These are phyloP conservation scores for Epinephelus moara DNA, from an alignment of 2,113 vertebrate genomes.

Conservation along the genomic window DNA sequence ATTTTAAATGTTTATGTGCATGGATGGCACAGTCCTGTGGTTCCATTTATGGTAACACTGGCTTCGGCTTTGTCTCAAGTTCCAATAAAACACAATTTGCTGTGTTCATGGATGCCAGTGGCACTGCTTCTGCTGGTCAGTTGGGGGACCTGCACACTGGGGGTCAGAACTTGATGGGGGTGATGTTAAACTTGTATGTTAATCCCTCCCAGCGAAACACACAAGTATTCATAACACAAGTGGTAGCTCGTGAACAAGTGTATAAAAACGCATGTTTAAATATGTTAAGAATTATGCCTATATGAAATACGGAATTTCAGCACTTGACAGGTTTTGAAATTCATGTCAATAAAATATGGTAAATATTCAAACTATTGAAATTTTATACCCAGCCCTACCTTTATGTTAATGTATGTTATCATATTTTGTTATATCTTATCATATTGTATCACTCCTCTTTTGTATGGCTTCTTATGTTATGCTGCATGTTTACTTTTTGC, in stretches of 20 bases:
- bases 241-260: too few relatives aligned
- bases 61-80: neutral
- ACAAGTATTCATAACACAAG: too few relatives aligned
- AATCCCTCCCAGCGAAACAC: neutral
- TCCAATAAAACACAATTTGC: neutral
- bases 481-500: constrained; percentile 19
- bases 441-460: constrained; percentile 26
- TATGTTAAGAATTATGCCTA: too few relatives aligned
- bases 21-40: neutral
- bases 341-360: neutral
- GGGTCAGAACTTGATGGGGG: neutral
- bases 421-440: constrained; percentile 2
- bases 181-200: neutral
- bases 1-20: neutral
- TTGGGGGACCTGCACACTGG: neutral
- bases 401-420: constrained; percentile 11
- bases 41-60: neutral
- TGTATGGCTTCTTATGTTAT: constrained; percentile 35
- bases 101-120: neutral
- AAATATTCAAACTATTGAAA: neutral
- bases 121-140: neutral
- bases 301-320: neutral
- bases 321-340: neutral
- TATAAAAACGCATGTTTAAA: too few relatives aligned
- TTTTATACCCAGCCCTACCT: constrained; percentile 5